phyloP scores from a whole-genome alignment of 30 jellyfish, hydroid and myxozoan genomes.

The Chrysaora quinquecirrha region DNA sequence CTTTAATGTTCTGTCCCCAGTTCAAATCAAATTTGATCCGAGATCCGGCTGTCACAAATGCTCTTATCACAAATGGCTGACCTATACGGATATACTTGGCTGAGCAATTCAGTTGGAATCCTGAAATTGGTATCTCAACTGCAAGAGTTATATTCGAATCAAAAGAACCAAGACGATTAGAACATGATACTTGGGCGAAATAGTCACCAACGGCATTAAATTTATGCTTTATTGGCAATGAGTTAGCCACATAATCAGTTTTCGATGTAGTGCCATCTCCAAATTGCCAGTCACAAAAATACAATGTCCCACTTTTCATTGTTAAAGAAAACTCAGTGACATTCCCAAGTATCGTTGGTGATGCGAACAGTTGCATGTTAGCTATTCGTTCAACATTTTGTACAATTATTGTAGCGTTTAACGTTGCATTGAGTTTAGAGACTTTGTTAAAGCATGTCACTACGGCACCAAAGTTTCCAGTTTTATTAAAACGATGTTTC shows the following conservation, averaged over 20 bases:
- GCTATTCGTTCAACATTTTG: slow-evolving; percentile 66
- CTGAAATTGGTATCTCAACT: slow-evolving; percentile 80
- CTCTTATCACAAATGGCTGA: slow-evolving; percentile 38
- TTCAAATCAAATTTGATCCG: slow-evolving; percentile 28
- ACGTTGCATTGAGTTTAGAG: slow-evolving; percentile 34
- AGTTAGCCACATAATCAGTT: slow-evolving; percentile 57
- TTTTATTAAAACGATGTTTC: slow-evolving; percentile 35
- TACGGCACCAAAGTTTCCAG: slow-evolving; percentile 64
- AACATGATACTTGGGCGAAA: slow-evolving; percentile 62
- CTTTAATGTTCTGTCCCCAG: slow-evolving; percentile 55
- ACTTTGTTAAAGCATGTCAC: slow-evolving; percentile 83
- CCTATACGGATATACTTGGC: slow-evolving; percentile 41
- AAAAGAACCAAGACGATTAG: slow-evolving; percentile 68
- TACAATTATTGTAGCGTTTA: slow-evolving; percentile 71
- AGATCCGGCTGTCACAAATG: slow-evolving; percentile 71
- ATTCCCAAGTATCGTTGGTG: slow-evolving; percentile 67
- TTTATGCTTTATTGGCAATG: slow-evolving; percentile 29
- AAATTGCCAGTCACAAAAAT: slow-evolving; percentile 76
- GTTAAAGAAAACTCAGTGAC: slow-evolving; percentile 24
- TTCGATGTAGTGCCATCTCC: slow-evolving; percentile 74
- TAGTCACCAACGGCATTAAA: slow-evolving; percentile 64
- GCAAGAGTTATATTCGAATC: slow-evolving; percentile 29
- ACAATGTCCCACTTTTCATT: slow-evolving; percentile 82
- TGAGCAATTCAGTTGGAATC: slow-evolving; percentile 75
- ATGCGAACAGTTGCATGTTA: slow-evolving; percentile 37